A percentile compares a stretch with the other conserved stretches of the same genome.
phyloP scores from a whole-genome alignment of 30 jellyfish, hydroid and myxozoan genomes.

The Hydractinia symbiolongicarpus region DNA sequence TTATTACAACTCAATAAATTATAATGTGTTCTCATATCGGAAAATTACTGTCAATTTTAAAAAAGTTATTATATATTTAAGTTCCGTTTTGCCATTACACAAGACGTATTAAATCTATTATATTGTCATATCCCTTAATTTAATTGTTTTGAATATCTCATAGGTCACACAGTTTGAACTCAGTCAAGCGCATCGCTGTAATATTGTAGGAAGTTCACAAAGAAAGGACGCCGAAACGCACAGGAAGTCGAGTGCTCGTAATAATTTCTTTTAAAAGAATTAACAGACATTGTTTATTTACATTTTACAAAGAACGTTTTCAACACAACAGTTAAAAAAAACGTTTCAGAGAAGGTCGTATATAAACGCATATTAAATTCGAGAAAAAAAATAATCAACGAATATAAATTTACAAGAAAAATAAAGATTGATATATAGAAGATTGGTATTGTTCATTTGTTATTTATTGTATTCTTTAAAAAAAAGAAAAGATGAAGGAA shows the following conservation, averaged over 20 bases:
- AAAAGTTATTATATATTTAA: too few relatives aligned
- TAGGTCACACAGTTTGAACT: background rate
- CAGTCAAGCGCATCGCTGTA: background rate
- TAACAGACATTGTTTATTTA: background rate
- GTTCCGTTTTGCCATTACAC: too few relatives aligned
- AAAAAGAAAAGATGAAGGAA: too few relatives aligned
- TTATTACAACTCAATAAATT: too few relatives aligned
- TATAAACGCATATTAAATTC: background rate
- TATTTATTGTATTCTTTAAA: too few relatives aligned
- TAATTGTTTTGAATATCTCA: background rate
- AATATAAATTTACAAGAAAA: background rate
- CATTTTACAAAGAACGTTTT: background rate
- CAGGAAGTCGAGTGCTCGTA: background rate
- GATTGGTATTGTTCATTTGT: too few relatives aligned
- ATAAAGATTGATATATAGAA: background rate
- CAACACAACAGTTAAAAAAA: background rate
- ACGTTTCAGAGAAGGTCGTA: background rate
- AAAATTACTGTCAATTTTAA: too few relatives aligned
- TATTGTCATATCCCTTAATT: too few relatives aligned
- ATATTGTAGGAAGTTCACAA: background rate
- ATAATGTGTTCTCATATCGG: too few relatives aligned
- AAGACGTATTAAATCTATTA: too few relatives aligned
- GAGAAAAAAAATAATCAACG: background rate
- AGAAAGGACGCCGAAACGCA: background rate
- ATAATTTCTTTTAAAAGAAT: background rate